phyloP scores from a whole-genome alignment of 2,888 invertebrate genomes.

The Pachycephus smyrnensis region DNA sequence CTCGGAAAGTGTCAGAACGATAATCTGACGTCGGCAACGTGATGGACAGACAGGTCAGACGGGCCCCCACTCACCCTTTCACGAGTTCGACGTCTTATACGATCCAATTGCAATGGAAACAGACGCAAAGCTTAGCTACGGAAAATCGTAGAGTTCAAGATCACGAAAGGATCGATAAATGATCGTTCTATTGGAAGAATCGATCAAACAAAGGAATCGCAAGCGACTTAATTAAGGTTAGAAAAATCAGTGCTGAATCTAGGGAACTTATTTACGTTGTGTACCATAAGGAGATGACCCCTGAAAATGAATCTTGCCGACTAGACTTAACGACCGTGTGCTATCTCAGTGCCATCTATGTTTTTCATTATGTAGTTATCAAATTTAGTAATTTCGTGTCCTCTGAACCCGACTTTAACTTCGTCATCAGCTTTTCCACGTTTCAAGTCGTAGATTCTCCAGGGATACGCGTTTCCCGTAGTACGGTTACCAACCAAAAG shows the following conservation, averaged over 20 bases:
- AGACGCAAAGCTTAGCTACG: not conserved
- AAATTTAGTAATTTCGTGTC: not conserved
- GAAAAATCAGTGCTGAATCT: not conserved
- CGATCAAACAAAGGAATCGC: too few species aligned
- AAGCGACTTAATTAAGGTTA: not conserved
- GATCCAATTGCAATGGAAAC: not conserved
- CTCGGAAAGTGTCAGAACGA: slow-evolving; percentile 67
- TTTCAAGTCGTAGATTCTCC: not conserved
- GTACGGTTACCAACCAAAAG: not conserved
- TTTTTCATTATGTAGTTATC: not conserved
- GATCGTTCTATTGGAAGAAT: not conserved
- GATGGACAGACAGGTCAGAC: slow-evolving; percentile 59
- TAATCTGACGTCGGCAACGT: slow-evolving; percentile 66
- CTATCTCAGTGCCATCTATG: not conserved
- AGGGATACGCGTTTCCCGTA: not conserved
- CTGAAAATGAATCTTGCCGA: not conserved
- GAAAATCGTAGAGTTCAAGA: not conserved
- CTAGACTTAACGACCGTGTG: not conserved
- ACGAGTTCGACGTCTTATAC: not conserved
- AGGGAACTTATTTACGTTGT: not conserved
- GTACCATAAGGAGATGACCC: not conserved
- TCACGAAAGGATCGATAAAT: not conserved
- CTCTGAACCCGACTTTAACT: not conserved
- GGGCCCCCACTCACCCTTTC: slow-evolving; percentile 40
- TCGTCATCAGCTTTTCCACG: not conserved